Conservation (phyloP, 2,888 invertebrate genomes). For the Lepidochrysops patricia region DNA sequence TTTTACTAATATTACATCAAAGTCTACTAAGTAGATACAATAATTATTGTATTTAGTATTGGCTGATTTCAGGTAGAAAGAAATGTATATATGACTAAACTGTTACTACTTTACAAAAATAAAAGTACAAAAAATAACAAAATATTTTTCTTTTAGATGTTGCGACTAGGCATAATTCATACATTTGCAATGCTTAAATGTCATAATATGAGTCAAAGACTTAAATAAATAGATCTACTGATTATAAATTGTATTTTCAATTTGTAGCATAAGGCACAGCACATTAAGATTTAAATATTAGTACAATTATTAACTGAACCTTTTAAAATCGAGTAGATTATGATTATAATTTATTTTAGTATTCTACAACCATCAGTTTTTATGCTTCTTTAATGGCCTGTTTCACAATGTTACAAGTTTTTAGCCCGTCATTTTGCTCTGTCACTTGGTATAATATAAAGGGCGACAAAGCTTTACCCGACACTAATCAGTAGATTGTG, state of each 20-base stretch:
- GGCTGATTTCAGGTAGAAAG: not conserved
- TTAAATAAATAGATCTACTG: not conserved
- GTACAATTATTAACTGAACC: not conserved
- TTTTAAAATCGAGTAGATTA: not conserved
- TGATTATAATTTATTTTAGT: too few relatives aligned
- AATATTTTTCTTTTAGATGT: not conserved
- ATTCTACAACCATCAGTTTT: too few relatives aligned
- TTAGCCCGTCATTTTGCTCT: too few relatives aligned
- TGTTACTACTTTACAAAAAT: not conserved
- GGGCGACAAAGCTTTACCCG: too few relatives aligned
- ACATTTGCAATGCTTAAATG: not conserved
- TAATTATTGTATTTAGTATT: not conserved
- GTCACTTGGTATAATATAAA: too few relatives aligned
- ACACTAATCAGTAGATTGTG: too few relatives aligned
- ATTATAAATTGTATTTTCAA: not conserved
- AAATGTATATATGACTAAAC: not conserved
- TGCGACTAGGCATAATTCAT: not conserved
- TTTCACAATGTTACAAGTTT: too few relatives aligned
- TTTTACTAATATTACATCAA: too few relatives aligned
- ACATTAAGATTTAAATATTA: not conserved
- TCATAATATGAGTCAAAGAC: not conserved
- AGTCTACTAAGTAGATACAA: not conserved
- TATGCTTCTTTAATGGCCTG: too few relatives aligned
- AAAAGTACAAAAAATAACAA: conserved; percentile 7
- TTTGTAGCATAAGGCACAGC: not conserved